These are phyloP conservation scores for Drosophila hydei DNA, from an alignment of 1,140 invertebrate genomes.

Conservation along the genomic window DNA sequence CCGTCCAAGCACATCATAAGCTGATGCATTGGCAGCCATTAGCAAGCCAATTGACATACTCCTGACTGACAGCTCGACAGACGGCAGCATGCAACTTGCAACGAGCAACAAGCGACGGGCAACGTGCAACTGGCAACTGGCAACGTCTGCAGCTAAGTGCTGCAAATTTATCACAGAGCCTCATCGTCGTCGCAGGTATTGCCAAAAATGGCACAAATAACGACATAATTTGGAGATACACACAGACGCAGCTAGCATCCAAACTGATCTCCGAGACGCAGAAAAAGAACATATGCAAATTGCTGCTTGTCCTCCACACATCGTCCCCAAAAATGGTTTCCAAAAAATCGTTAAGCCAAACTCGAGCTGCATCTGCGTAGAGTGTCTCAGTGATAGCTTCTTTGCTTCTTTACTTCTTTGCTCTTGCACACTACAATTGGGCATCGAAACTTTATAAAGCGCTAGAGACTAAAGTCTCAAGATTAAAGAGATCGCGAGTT, in stretches of 20 bases:
- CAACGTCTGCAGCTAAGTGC: slow-evolving; percentile 60
- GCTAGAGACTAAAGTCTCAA: no score
- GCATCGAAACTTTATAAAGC: background rate
- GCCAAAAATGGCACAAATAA: slow-evolving; percentile 81
- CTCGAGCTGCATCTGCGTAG: slow-evolving; percentile 12
- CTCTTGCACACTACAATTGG: background rate
- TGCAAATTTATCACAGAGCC: slow-evolving; percentile 69
- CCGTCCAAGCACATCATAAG: slow-evolving; percentile 15
- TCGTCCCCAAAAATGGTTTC: slow-evolving; percentile 42
- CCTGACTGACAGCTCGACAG: slow-evolving; percentile 56
- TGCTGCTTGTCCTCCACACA: slow-evolving; percentile 27
- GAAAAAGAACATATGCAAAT: slow-evolving; percentile 37
- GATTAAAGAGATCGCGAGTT: no score
- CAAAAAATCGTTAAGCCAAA: slow-evolving; percentile 44
- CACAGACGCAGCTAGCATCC: slow-evolving; percentile 18
- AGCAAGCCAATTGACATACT: slow-evolving; percentile 79
- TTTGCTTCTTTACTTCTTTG: background rate
- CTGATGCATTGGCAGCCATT: slow-evolving; percentile 72
- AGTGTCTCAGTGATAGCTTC: slow-evolving; percentile 7
- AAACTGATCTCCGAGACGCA: slow-evolving; percentile 15
- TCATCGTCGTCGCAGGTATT: slow-evolving; percentile 53
- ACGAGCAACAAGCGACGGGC: slow-evolving; percentile 15
- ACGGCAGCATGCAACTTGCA: slow-evolving; percentile 31
- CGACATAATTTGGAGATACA: slow-evolving; percentile 76
- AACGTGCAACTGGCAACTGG: slow-evolving; percentile 30